Base-by-base conservation (phyloP, 1,140 invertebrate species). In the Panulirus ornatus region DNA sequence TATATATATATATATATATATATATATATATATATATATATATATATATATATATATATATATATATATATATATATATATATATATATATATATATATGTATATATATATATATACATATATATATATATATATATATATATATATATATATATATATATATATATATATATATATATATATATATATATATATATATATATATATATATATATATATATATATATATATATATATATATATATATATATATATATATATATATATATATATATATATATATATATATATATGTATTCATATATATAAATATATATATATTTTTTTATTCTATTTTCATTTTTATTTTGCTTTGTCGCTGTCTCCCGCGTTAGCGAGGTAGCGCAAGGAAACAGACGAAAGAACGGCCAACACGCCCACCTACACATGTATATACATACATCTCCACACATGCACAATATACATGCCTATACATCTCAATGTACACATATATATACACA, bases 1-100 rank as follows among this genome's bases (percentile, higher is more conserved):
- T 73, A 73, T 73, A 73, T 73, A 73, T 73, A 73, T 73, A 73
- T 73, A 73, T 73, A 73, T 73, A 73, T 73, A 73, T 73, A 73
- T 73, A 73, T 73, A 73, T 73, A 22, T 73, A 73, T 73, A 73
- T 73, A 22, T 73, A 73, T 73, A 34, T 73, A 34, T 73, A 34
- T 58, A 58, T 58, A 58, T 58, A 58, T 58, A 58, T 58, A 58
- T 58, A 58, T 58, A 58, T 58, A 58, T 58, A 58, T 58, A 58
- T 58, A 58, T 58, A 58, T 58, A 58, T 58, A 58, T 58, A 58
- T 58, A 58, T 58, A 58, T 58, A 58, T 58, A 58, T 58, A 58
- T 58, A 58, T 58, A 58, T 58, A 58, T 58, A 58, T 58, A 58
- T 58, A 58, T 58, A 58, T 58, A 58, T 73, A 34, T 73, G 30